These are phyloP conservation scores for Morpho helenor DNA, from an alignment of 2,888 invertebrate species.

Conservation along the genomic window DNA sequence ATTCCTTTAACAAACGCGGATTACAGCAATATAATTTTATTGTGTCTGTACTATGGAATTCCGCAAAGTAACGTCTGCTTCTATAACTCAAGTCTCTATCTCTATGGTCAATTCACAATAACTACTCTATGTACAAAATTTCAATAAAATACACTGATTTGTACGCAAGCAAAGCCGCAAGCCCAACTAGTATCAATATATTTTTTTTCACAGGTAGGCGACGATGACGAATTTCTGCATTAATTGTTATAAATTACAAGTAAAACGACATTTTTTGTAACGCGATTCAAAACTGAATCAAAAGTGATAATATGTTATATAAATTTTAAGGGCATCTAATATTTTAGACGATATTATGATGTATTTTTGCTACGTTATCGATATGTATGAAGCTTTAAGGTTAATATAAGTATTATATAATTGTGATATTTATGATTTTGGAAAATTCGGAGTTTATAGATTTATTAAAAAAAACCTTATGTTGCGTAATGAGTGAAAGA, in stretches of 20 bases:
- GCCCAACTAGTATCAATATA: not conserved
- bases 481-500: no score
- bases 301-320: slow-evolving; percentile 23
- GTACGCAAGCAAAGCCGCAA: no score
- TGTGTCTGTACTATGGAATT: no score
- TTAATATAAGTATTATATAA: slow-evolving; percentile 24
- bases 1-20: no score
- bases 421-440: slow-evolving; percentile 18
- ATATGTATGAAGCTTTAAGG: slow-evolving; percentile 16
- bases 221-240: slow-evolving; percentile 85
- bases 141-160: no score
- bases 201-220: slow-evolving; percentile 81
- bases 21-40: no score
- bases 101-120: no score
- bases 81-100: no score
- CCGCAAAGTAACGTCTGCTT: no score
- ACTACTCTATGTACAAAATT: no score
- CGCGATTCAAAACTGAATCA: slow-evolving; percentile 7
- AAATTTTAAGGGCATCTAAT: slow-evolving; percentile 14
- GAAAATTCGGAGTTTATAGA: slow-evolving; percentile 1
- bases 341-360: slow-evolving; percentile 9
- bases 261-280: slow-evolving; percentile 8
- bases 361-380: slow-evolving; percentile 24
- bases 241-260: slow-evolving; percentile 35
- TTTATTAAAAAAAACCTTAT: no score